Base-by-base conservation (phyloP, 2,888 invertebrate genomes). In the Drosophila parthenogenetica region DNA sequence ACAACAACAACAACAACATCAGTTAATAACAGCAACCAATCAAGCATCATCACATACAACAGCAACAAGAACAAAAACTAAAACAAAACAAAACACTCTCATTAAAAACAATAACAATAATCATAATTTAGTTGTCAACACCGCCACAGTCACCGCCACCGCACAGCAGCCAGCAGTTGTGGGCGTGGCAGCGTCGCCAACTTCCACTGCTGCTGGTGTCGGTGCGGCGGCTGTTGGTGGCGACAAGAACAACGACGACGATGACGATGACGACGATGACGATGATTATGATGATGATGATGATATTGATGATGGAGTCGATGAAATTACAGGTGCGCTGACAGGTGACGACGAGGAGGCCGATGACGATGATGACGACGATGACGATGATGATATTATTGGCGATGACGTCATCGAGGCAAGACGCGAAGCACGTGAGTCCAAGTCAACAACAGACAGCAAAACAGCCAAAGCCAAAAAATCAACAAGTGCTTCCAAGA, bases 361-460 rank as follows among this genome's bases (percentile, higher is more conserved):
- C 73, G 95, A 94, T 19, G 95, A 95, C 48, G 94, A 93, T 42
- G 95, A 95, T 32, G 95, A 95, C 22, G 92, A 92, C 73, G 95
- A 95, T 70, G 94, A 95, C 81, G 95, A 95, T 70, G 94, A 95
- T 89, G 94, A 94, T 85, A 94, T 96, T 92, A 93, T 94, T 90
- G 94, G 92, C 68, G 93, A 94, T 61, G 93, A 93, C 90, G 93
- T 94, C 90, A 94, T 94, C 90, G 94, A 94, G 92, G 94, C 95
- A 87, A 94, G 94, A 92, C 93, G 93, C 93, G 87, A 90, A 90
- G 94, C 96, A 96, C 96, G 97, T 96, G 96, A 97, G 97, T 96
- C 96, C 90, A 96, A 95, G 95, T 94, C 94, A 91, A 91, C 94
- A 91, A 91, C 84, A 89, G 82, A 89, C 81, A 85, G 80, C 83